Base-by-base conservation (phyloP, 2,113 vertebrate genomes). In the Canis aureus region DNA sequence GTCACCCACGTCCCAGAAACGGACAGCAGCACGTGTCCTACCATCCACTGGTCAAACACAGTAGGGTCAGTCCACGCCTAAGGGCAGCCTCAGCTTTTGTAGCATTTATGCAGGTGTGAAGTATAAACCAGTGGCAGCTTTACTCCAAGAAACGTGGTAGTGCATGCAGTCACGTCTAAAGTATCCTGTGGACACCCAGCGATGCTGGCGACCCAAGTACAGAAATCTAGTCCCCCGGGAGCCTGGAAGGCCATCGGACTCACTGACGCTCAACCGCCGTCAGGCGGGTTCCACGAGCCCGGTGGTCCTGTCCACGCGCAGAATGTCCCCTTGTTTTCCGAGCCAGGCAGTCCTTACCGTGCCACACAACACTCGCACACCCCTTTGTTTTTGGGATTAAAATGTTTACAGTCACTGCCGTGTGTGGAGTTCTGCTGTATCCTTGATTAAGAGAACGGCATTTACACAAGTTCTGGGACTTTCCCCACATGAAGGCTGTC, bases 301-400 rank as follows among this genome's bases (percentile, higher is more conserved):
- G 2, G 69, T 1, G 0, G 3, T 9, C 62, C 67, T 8, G 8
- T 9, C 4, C 4, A 9, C 66, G 59, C 25, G 10, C 53, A n/a
- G 95, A 43, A 80, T 0, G 9, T 15, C 17, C 12, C 12, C 88
- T 91, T 1, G 49, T 89, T 76, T 69, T 89, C 95, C 57, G 12
- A 62, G 87, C 84, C 57, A 25, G 25, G 66, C 2, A 5, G 8
- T 9, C 81, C 67, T 71, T 22, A 16, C 32, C n/a, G 13, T 49
- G 8, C 29, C 15, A 8, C 23, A 29, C 71, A 60, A 85, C 96
- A 92, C 29, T 22, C 27, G 87, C 94, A 84, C 94, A 97, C 25
- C 22, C 84, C 81, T 89, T 87, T 81, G 69, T 81, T 96, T 97
- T 69, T 20, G 89, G 43, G 92, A 98, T 96, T 97, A 98, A 98